Conservation (phyloP, 2,888 invertebrate genomes). For the Atrina japonica region DNA sequence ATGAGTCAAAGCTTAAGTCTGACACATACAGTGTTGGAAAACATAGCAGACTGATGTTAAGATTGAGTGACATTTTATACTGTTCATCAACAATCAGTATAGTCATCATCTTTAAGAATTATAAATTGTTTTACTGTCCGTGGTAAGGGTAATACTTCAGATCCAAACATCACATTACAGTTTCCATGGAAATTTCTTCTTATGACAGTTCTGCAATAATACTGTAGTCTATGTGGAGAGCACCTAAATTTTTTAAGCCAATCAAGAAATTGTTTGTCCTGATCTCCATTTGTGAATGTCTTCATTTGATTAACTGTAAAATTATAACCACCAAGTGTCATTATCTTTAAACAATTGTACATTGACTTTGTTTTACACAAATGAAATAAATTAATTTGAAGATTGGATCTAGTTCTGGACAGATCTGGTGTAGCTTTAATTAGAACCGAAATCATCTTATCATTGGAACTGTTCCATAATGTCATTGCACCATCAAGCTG, state of each 20-base stretch:
- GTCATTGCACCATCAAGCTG: slow-evolving; percentile 36
- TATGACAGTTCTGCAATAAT: slow-evolving; percentile 51
- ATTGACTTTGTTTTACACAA: slow-evolving; percentile 23
- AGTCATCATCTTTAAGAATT: slow-evolving; percentile 22
- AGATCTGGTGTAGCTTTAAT: slow-evolving; percentile 54
- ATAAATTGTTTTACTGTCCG: slow-evolving; percentile 47
- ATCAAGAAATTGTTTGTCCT: slow-evolving; percentile 31
- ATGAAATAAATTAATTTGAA: slow-evolving; percentile 16
- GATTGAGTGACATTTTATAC: too few species aligned
- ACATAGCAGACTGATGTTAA: too few species aligned
- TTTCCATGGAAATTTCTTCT: slow-evolving; percentile 50
- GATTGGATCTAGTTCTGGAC: slow-evolving; percentile 16
- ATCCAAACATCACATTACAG: slow-evolving; percentile 59
- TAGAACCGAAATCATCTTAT: slow-evolving; percentile 37
- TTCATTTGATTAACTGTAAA: slow-evolving; percentile 9
- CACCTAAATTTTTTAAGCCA: slow-evolving; percentile 29
- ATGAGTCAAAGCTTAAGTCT: too few species aligned
- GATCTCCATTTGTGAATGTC: slow-evolving; percentile 1
- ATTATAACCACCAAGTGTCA: slow-evolving; percentile 13
- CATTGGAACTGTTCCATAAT: slow-evolving; percentile 35
- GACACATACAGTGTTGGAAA: too few species aligned
- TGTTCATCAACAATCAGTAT: too few species aligned
- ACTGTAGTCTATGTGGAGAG: slow-evolving; percentile 27
- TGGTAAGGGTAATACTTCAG: slow-evolving; percentile 48
- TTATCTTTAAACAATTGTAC: slow-evolving; percentile 19